These are phyloP conservation scores for Pseudomugil tenellus DNA, from an alignment of 2,797 vertebrate species.

Conservation along the genomic window DNA sequence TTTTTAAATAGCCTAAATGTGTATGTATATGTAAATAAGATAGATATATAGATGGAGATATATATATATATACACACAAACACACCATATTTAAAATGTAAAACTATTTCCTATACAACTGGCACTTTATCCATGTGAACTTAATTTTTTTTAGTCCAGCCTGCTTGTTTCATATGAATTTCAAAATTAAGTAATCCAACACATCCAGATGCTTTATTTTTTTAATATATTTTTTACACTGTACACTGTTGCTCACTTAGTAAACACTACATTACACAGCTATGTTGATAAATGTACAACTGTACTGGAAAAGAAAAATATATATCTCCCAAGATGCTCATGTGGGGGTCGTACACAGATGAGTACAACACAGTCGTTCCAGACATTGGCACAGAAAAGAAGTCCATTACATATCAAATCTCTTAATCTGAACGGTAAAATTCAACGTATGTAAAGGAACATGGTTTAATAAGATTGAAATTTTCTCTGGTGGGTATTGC, in stretches of 20 bases:
- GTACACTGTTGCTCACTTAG: constrained; percentile 85
- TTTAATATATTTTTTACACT: constrained; percentile 87
- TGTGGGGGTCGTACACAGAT: constrained; percentile 67
- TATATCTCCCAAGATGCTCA: constrained; percentile 80
- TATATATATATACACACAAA: no score
- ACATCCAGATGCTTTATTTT: constrained; percentile 80
- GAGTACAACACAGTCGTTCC: constrained; percentile 74
- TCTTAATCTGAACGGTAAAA: constrained; percentile 68
- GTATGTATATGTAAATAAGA: no score
- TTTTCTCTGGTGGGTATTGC: constrained; percentile 79
- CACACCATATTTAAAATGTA: no score
- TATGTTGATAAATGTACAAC: constrained; percentile 83
- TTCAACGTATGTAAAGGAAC: constrained; percentile 59
- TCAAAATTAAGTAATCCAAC: constrained; percentile 23
- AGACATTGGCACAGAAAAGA: constrained; percentile 79
- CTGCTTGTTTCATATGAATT: not conserved
- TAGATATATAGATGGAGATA: no score
- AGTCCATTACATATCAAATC: constrained; percentile 74
- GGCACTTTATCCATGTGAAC: not conserved
- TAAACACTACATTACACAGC: constrained; percentile 86
- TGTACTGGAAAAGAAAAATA: constrained; percentile 81
- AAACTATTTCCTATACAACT: not conserved
- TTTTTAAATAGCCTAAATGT: no score
- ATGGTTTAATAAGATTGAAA: constrained; percentile 50
- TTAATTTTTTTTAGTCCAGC: not conserved